phyloP scores from a whole-genome alignment of 2,888 invertebrate species.

The Drosophila setosimentum region DNA sequence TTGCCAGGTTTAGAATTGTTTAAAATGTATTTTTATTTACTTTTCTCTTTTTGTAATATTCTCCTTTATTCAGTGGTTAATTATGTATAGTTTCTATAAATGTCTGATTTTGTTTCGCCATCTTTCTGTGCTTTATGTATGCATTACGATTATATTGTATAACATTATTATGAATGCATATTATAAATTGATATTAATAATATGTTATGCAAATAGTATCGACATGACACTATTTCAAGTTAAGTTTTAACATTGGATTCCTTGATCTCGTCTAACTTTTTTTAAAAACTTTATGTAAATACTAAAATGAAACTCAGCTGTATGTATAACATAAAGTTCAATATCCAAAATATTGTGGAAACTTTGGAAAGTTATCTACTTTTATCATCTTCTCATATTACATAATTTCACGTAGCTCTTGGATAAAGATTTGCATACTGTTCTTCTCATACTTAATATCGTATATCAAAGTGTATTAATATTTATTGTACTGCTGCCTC shows the following conservation, averaged over 20 bases:
- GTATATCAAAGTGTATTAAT: constrained; percentile 69
- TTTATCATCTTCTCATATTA: constrained; percentile 8
- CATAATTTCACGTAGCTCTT: constrained; percentile 21
- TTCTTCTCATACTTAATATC: constrained; percentile 45
- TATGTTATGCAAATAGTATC: constrained; percentile 57
- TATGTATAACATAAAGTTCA: constrained; percentile 44
- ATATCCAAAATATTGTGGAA: constrained; percentile 59
- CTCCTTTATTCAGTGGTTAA: constrained; percentile 69
- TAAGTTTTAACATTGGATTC: constrained; percentile 57
- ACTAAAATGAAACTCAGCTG: constrained; percentile 47
- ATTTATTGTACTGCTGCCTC: constrained; percentile 57
- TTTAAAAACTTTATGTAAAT: constrained; percentile 40
- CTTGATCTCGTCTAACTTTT: constrained; percentile 21
- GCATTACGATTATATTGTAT: constrained; percentile 72
- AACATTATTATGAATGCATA: constrained; percentile 74
- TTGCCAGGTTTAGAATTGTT: constrained; percentile 52
- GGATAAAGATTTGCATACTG: constrained; percentile 37
- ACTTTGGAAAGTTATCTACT: constrained; percentile 54
- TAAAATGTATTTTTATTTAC: constrained; percentile 73
- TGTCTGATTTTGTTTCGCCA: constrained; percentile 59
- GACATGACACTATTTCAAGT: constrained; percentile 52
- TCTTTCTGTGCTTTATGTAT: constrained; percentile 54
- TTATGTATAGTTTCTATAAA: constrained; percentile 78
- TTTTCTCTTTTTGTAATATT: constrained; percentile 62
- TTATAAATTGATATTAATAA: constrained; percentile 68